A percentile compares a stretch with the other conserved stretches of the same genome.
These are phyloP conservation scores for Linyphia triangularis DNA, from an alignment of 2,888 invertebrate genomes.

Conservation along the genomic window DNA sequence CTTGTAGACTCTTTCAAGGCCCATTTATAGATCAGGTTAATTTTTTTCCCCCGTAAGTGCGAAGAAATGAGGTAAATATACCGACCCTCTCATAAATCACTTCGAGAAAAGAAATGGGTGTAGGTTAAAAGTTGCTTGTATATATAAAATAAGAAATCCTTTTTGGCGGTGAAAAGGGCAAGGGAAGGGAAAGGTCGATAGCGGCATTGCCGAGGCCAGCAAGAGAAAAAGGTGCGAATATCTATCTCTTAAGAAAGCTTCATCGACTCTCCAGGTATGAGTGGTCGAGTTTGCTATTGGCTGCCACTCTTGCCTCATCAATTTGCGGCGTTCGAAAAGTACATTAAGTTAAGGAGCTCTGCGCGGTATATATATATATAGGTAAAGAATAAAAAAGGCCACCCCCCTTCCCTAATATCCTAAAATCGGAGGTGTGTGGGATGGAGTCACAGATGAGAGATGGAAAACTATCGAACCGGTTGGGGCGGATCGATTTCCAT, in stretches of 20 bases:
- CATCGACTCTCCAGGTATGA: constrained; percentile 72
- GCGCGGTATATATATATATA: not conserved
- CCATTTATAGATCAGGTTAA: too few species aligned
- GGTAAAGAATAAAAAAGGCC: constrained; percentile 14
- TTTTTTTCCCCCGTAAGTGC: too few species aligned
- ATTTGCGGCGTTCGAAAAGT: constrained; percentile 63
- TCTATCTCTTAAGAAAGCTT: constrained; percentile 28
- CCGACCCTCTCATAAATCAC: too few species aligned
- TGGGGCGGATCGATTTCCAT: constrained; percentile 59
- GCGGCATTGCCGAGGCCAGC: not conserved
- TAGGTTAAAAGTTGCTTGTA: too few species aligned
- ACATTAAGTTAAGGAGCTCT: constrained; percentile 63
- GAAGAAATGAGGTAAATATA: too few species aligned
- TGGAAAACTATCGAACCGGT: constrained; percentile 72
- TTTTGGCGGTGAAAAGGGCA: too few species aligned
- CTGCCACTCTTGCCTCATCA: constrained; percentile 57
- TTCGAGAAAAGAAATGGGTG: too few species aligned
- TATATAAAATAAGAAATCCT: too few species aligned
- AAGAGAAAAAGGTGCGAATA: constrained; percentile 29
- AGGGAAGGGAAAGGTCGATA: too few species aligned
- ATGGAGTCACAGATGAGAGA: constrained; percentile 54
- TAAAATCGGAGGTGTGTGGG: constrained; percentile 5
- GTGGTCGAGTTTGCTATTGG: constrained; percentile 67
- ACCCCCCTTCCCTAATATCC: constrained; percentile 10
- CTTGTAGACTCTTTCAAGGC: too few species aligned